Evolutionary conservation across 2,113 vertebrate species (phyloP).

Genomic region (Siniperca chuatsi): DNA sequence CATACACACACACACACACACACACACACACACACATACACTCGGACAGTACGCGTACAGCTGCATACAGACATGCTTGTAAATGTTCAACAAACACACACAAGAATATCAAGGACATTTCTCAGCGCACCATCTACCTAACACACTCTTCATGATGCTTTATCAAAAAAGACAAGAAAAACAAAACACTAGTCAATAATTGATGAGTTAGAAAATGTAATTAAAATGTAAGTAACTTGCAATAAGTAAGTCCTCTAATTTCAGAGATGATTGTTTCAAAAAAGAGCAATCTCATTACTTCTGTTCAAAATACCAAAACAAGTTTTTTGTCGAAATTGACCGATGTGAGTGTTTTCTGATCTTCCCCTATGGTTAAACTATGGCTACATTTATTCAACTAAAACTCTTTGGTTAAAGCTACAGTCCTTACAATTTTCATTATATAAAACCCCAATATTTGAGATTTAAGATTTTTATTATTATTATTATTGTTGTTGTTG

Average conservation of each 20-base stretch:
- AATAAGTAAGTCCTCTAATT: neutral
- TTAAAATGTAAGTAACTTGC: neutral
- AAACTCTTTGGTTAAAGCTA: neutral
- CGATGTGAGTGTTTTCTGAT: neutral
- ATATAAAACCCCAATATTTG: neutral
- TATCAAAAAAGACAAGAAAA: neutral
- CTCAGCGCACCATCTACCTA: neutral
- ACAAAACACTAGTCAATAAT: neutral
- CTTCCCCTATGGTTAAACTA: neutral
- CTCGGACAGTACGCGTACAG: neutral
- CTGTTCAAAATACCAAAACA: neutral
- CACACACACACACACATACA: neutral
- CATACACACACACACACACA: constrained; percentile 2
- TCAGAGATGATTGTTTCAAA: neutral
- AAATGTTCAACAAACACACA: neutral
- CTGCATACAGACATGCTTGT: no score
- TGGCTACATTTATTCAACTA: neutral
- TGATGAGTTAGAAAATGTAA: neutral
- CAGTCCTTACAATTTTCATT: neutral
- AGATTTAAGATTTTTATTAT: no score
- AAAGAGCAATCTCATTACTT: neutral
- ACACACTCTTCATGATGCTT: neutral
- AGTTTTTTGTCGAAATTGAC: neutral
- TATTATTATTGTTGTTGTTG: no score
- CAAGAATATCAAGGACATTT: constrained; percentile 23